Base-by-base conservation (phyloP, 2,888 invertebrate species). In the Strigamia crassipes region DNA sequence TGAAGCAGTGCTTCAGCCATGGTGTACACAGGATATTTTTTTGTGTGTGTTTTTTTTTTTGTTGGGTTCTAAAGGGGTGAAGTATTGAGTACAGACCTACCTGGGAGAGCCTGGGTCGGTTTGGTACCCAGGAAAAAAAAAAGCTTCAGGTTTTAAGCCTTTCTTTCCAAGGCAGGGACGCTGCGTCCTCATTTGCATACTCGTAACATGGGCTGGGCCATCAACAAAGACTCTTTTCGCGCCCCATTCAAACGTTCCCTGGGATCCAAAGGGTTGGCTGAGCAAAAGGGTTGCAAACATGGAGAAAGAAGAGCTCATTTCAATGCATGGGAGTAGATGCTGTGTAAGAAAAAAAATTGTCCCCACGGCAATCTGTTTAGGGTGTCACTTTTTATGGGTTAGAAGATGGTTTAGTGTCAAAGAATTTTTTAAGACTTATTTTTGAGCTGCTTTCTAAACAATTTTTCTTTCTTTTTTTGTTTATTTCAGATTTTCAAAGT, bases 61-160 rank as follows among this genome's bases (percentile, higher is more conserved):
- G 21, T 23, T 66, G 61, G 61, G 61, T 66, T 66, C 61, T 66
- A 66, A 66, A 66, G 61, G 61, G 61, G 61, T 66, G 61, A 66
- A 66, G 61, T 66, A 21, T 66, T n/a, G 61, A 66, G 61, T 66
- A 66, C 23, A 66, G 61, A 66, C 61, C 61, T 66, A 66, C 61
- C 61, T 66, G 61, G 61, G 61, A 66, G 61, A 66, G 61, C 61
- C 61, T 66, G 61, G 61, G 61, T 66, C 61, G 61, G 61, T 66
- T 66, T 66, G 61, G 61, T 66, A 66, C 61, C 61, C 61, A 66
- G 21, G 10, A 66, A 21, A 66, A 66, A 66, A 61, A 66, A 66
- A 66, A 66, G 61, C 61, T 66, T 66, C 61, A 66, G 61, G 61
- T 66, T 66, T 66, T 66, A 66, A 66, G 61, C 61, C 61, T 66